Evolutionary conservation across 1,140 invertebrate genomes (phyloP).

Genomic region (Babylonia areolata): DNA sequence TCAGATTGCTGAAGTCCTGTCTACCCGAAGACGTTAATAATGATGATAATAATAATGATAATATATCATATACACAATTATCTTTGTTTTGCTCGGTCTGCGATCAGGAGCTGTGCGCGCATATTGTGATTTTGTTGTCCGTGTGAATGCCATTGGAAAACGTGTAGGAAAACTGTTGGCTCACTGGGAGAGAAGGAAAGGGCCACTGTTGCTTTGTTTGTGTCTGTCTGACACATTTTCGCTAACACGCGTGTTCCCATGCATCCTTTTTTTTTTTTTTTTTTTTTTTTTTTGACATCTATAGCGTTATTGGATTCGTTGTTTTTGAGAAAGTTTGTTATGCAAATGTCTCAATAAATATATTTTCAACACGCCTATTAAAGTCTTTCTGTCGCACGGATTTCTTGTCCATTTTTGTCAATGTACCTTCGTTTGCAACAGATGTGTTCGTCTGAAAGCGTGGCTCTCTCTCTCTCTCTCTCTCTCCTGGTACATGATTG

Average conservation of each 20-base stretch:
- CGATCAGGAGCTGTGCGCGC: neutral
- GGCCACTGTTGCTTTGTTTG: too few relatives aligned
- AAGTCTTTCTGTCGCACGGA: conserved; percentile 8
- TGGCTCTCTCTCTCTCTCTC: too few relatives aligned
- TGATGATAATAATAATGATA: too few relatives aligned
- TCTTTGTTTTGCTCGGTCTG: neutral
- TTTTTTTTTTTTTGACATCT: neutral
- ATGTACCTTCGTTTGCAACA: too few relatives aligned
- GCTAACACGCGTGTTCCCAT: neutral
- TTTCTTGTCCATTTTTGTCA: neutral
- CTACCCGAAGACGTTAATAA: too few relatives aligned
- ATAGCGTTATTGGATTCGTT: conserved; percentile 10
- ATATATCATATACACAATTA: neutral
- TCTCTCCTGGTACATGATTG: too few relatives aligned
- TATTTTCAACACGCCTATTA: conserved; percentile 35
- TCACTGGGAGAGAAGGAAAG: too few relatives aligned
- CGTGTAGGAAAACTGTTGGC: neutral
- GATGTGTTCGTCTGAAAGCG: too few relatives aligned
- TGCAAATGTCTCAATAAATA: conserved; percentile 43
- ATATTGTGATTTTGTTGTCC: conserved; percentile 3
- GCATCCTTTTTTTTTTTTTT: neutral
- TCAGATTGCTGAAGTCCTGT: too few relatives aligned
- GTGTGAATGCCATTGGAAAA: neutral
- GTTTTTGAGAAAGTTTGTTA: conserved; percentile 33
- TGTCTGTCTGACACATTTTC: neutral